Percentiles rank a stretch among this genome's conserved stretches.
These are phyloP conservation scores for Callitettix versicolor DNA, from an alignment of 1,140 invertebrate species.

Conservation along the genomic window DNA sequence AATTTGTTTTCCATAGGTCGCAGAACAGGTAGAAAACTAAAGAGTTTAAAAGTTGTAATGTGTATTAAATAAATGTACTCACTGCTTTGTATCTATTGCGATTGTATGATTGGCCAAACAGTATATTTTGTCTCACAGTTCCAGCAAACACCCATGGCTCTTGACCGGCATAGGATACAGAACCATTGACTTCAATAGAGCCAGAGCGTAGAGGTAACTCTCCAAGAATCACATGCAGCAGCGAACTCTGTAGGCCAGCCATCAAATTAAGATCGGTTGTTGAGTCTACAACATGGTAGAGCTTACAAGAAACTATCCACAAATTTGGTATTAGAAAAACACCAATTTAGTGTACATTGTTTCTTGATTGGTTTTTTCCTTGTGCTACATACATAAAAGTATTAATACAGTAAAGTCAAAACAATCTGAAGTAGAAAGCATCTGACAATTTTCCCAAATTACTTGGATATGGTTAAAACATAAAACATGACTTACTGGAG, in stretches of 20 bases:
- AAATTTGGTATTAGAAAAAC: neutral
- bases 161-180: slow-evolving; percentile 59
- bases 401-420: too few relatives aligned
- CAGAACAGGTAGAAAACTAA: too few relatives aligned
- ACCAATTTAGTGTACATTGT: neutral
- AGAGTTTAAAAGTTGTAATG: too few relatives aligned
- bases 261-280: neutral
- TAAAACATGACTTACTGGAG: too few relatives aligned
- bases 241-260: slow-evolving; percentile 46
- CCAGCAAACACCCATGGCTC: slow-evolving; percentile 66
- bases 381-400: neutral
- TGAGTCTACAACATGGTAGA: neutral
- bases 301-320: neutral
- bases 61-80: too few relatives aligned
- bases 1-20: too few relatives aligned
- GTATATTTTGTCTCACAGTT: slow-evolving; percentile 59
- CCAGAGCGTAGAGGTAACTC: slow-evolving; percentile 55
- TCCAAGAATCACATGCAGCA: slow-evolving; percentile 58
- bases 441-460: too few relatives aligned
- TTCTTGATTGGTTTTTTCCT: neutral
- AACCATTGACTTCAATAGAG: slow-evolving; percentile 45
- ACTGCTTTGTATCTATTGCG: slow-evolving; percentile 46
- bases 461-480: too few relatives aligned
- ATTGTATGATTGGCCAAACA: slow-evolving; percentile 60
- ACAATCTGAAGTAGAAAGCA: too few relatives aligned